A percentile compares a stretch with the other conserved stretches of the same genome.
phyloP scores from a whole-genome alignment of 2,888 invertebrate species.

The Zele albiditarsus region DNA sequence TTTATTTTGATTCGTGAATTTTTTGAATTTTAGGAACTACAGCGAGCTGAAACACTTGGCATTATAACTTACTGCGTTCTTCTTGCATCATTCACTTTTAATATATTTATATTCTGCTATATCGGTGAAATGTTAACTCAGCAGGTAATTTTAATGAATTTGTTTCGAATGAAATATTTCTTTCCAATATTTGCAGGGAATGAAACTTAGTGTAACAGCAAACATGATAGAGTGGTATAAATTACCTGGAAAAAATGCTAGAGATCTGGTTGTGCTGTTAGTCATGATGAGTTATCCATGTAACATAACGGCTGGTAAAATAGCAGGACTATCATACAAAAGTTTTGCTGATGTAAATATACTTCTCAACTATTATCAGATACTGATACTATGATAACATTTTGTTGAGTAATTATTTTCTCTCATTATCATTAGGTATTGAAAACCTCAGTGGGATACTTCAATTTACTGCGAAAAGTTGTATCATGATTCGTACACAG shows the following conservation, averaged over 20 bases:
- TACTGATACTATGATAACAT: no score
- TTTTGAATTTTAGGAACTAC: slow-evolving; percentile 34
- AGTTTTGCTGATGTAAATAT: slow-evolving; percentile 41
- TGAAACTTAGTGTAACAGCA: slow-evolving; percentile 44
- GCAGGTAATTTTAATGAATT: slow-evolving; percentile 31
- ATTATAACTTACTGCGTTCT: slow-evolving; percentile 40
- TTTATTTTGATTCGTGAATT: not conserved
- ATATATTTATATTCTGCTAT: slow-evolving; percentile 49
- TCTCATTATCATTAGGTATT: slow-evolving; percentile 15
- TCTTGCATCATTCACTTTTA: slow-evolving; percentile 45
- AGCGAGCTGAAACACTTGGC: slow-evolving; percentile 3
- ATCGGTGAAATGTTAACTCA: slow-evolving; percentile 49
- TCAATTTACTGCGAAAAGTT: slow-evolving; percentile 17
- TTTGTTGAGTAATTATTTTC: not conserved
- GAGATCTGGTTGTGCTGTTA: slow-evolving; percentile 45
- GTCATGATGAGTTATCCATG: slow-evolving; percentile 40
- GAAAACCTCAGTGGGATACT: slow-evolving; percentile 19
- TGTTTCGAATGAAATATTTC: not conserved
- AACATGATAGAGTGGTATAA: slow-evolving; percentile 51
- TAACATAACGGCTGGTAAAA: slow-evolving; percentile 51
- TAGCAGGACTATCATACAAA: slow-evolving; percentile 49
- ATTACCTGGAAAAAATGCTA: slow-evolving; percentile 44
- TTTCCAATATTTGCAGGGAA: slow-evolving; percentile 28
- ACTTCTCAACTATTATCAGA: not conserved
- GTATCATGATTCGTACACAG: not conserved